phyloP scores from a whole-genome alignment of 2,113 vertebrate genomes.

The pig (Sus scrofa) region T2T-Sscrofa CM000814.6:97461501-97462000 shows the following conservation, averaged over 20 bases:
- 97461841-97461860: constrained; percentile 22
- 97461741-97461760: neutral
- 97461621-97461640: neutral
- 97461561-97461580: neutral
- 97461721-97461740: neutral
- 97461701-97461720: neutral
- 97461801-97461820: constrained; percentile 26
- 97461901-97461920: neutral
- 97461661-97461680: neutral
- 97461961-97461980: neutral
- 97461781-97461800: neutral
- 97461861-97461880: constrained; percentile 14
- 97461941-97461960: neutral
- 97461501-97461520: constrained; percentile 68
- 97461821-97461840: neutral
- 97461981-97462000: neutral
- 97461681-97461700: neutral
- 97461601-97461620: constrained; percentile 6
- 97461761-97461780: neutral
- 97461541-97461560: neutral
- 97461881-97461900: neutral
- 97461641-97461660: neutral
- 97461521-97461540: constrained; percentile 29
- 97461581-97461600: neutral
- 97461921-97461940: neutral